Evolutionary conservation across 1,140 invertebrate genomes (phyloP), one percentile per base, ranked within the genome.

Genomic region (Drosophila santomea): DNA sequence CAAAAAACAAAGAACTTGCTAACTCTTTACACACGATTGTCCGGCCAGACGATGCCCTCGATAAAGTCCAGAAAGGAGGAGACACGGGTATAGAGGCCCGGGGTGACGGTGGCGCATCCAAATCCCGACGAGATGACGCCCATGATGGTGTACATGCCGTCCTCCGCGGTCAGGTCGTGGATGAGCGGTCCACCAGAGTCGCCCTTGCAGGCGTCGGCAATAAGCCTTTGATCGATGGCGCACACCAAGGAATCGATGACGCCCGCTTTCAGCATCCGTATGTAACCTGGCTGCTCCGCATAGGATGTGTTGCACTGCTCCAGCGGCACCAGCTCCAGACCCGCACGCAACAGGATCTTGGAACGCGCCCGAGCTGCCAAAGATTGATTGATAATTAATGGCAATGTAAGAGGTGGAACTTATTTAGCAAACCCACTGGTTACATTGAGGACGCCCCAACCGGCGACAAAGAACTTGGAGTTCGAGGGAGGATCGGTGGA

Each of bases 121-220:
- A 94, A 94, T 6, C 96, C 96, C 79, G 95, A 94, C 0, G 95
- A 95, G 2, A 95, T 94, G 3, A 96, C 81, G 2, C 95, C 95
- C 17, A 93, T 73, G 1, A 91, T 83, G 52, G 55, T 74, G 51
- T 73, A 91, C 8, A 74, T 52, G 11, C 57, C 79, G 7, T 62
- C 64, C 1, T 74, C 50, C 28, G 61, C 59, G 64, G 83, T 54
- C 74, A 91, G 44, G 5, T 93, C 91, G 0, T 89, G 61, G 12
- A 94, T 90, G n/a, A 96, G 79, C 0, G 95, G 95, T 1, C 95
- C 95, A 2, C 96, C 96, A 1, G 95, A 95, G 78, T 96, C 95
- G 1, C 95, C 95, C 43, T 93, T 76, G 58, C 95, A 95, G 0
- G 95, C 94, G 72, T 96, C 95, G 12, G 52, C 95, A 45, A 64